phyloP scores from a whole-genome alignment of 2,113 vertebrate species.

The Burhinus oedicnemus region DNA sequence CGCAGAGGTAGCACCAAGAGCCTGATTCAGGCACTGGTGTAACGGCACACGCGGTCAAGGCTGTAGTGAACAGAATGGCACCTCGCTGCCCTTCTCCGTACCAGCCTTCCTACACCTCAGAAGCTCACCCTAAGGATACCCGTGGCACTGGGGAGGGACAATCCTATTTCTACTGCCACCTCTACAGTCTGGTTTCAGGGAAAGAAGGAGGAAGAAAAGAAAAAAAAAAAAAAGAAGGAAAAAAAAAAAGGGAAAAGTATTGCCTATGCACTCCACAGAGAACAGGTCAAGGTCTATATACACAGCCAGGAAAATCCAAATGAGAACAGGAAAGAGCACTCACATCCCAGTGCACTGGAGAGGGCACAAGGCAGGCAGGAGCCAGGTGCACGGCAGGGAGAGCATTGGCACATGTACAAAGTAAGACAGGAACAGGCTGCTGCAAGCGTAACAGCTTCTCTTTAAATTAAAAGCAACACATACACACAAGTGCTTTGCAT shows the following conservation, averaged over 20 bases:
- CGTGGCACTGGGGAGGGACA: neutral
- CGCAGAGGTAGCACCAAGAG: rapidly evolving
- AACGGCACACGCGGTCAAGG: neutral
- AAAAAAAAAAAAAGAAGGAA: too few relatives aligned
- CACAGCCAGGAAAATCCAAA: neutral
- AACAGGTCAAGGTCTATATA: neutral
- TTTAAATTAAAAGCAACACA: neutral
- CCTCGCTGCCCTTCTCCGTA: neutral
- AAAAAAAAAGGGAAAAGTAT: neutral
- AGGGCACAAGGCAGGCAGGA: neutral
- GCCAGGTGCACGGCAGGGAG: neutral
- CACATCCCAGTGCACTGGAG: neutral
- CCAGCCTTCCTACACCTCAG: neutral
- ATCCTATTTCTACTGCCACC: rapidly evolving
- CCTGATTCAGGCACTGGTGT: neutral
- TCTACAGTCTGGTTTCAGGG: neutral
- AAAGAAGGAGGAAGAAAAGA: neutral
- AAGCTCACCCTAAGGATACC: neutral
- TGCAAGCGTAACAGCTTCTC: neutral
- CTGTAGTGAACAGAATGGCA: neutral
- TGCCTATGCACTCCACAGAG: neutral
- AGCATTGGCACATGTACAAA: neutral
- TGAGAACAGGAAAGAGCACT: neutral
- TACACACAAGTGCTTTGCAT: neutral
- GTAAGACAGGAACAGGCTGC: neutral